These are phyloP conservation scores for Molothrus aeneus DNA, from an alignment of 2,797 vertebrate species.

Conservation along the genomic window DNA sequence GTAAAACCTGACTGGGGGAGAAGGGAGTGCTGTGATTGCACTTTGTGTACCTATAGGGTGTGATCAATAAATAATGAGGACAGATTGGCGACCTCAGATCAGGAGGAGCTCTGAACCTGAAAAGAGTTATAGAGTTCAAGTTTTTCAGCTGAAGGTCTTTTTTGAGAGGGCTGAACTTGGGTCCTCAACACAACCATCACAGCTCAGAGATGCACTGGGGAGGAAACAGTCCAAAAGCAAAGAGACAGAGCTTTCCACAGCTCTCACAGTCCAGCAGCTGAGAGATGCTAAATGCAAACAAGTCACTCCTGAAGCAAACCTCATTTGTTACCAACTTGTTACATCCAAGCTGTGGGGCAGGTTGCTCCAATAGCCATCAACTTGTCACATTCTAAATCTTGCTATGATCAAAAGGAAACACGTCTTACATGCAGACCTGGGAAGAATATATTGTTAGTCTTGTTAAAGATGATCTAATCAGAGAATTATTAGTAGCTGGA, in stretches of 20 bases:
- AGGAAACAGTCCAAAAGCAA: neutral
- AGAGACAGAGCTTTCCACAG: neutral
- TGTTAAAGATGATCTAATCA: neutral
- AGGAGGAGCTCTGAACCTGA: neutral
- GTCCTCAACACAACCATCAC: accelerated
- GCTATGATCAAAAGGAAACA: neutral
- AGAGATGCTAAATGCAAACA: neutral
- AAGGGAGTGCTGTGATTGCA: neutral
- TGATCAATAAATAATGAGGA: neutral
- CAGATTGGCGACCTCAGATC: neutral
- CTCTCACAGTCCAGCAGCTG: neutral
- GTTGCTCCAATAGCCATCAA: neutral
- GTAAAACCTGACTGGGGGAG: neutral
- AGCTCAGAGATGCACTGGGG: neutral
- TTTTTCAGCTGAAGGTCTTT: neutral
- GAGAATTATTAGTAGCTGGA: neutral
- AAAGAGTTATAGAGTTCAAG: neutral
- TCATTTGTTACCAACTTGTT: neutral
- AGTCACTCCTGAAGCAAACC: neutral
- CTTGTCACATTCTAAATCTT: neutral
- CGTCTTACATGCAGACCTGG: neutral
- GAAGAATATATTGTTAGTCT: neutral
- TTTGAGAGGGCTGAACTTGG: neutral
- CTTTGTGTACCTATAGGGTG: neutral
- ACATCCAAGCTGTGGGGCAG: neutral